Percentiles rank a stretch among this genome's conserved stretches.
These are phyloP conservation scores for Semaprochilodus insignis DNA, from an alignment of 2,797 vertebrate species.

Conservation along the genomic window DNA sequence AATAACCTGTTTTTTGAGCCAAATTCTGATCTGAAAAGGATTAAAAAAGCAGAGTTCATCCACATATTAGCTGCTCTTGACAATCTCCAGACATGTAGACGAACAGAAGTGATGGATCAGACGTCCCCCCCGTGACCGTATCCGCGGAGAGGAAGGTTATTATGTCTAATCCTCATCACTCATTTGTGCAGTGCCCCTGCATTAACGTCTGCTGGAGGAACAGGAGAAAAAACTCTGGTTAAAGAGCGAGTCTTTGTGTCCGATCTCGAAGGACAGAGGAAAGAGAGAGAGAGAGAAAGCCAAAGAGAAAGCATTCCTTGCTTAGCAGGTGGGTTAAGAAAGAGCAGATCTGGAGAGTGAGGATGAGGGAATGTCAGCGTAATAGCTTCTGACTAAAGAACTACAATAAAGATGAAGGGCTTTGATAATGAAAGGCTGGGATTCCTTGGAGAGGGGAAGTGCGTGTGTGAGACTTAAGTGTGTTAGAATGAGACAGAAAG, in stretches of 20 bases:
- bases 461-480: not conserved
- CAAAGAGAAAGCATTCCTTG: not conserved
- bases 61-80: not conserved
- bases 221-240: not conserved
- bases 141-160: not conserved
- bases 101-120: not conserved
- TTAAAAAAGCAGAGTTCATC: not conserved
- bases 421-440: not conserved
- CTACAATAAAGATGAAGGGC: not conserved
- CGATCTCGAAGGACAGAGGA: not conserved
- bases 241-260: not conserved
- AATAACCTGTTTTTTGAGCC: not conserved
- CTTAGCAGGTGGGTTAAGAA: not conserved
- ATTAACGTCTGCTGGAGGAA: not conserved
- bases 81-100: not conserved
- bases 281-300: constrained; percentile 10
- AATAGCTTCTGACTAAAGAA: not conserved
- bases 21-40: not conserved
- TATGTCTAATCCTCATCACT: constrained; percentile 27
- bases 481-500: not conserved
- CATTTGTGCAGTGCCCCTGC: not conserved
- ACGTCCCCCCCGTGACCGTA: not conserved
- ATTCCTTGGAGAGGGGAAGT: not conserved
- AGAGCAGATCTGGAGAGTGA: not conserved
- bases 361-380: not conserved